Evolutionary conservation across 2,888 invertebrate species (phyloP), one percentile per base, ranked within the genome.

Genomic region (Pollenia labialis): DNA sequence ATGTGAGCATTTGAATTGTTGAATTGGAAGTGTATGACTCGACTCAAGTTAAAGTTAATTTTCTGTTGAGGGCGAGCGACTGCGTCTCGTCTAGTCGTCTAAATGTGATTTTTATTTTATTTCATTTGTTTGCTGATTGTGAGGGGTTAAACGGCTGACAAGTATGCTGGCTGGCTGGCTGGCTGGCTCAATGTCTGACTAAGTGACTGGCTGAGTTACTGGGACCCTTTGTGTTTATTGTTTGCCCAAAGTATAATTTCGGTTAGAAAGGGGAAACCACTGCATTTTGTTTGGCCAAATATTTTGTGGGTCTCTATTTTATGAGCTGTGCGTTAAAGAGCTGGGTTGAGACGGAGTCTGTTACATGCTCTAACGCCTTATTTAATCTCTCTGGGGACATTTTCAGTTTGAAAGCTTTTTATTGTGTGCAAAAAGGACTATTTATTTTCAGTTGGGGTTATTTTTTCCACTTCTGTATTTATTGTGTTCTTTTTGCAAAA

Each of bases 331-430:
- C 58, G 16, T n/a, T 58, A 81, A 68, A 44, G 48, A 76, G 46
- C n/a, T 62, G 68, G 83, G 80, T 23, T 72, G 84, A 80, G 80
- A 60, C 18, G 50, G 72, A 72, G 77, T 87, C 81, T 87, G 91
- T 92, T 92, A 91, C 90, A 92, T 91, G 92, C 92, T 92, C 92
- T 92, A 92, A 91, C 93, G 93, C 93, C 92, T 92, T 89, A 89
- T 88, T 81, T 85, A 87, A 86, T 86, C 91, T 91, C 91, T 90
- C 90, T 87, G 88, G 91, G 91, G 90, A 92, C 90, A 91, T 88
- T 91, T 91, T 91, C 89, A 85, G 56, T 81, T 87, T 87, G 74
- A 87, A 87, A 87, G 87, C 85, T 74, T 77, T 84, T 81, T 83
- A 79, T 87, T 81, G 72, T 85, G 76, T 77, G 77, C 54, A 58